Evolutionary conservation across 2,888 invertebrate genomes (phyloP).

Genomic region (Drosophila koepferae): DNA sequence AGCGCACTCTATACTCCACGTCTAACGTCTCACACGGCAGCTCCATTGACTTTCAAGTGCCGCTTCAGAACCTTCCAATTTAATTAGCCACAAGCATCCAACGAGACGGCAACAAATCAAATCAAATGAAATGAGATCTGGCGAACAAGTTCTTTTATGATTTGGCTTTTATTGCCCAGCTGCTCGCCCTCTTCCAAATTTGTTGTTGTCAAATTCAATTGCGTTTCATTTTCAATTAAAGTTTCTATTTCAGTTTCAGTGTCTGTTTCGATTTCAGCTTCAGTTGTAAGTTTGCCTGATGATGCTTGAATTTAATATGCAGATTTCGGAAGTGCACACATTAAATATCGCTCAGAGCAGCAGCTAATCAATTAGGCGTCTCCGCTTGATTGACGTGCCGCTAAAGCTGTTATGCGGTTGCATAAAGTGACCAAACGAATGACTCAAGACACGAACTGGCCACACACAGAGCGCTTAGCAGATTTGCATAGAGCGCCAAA

Average conservation of each 20-base stretch:
- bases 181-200: constrained; percentile 19
- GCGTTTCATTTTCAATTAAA: constrained; percentile 26
- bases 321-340: constrained; percentile 67
- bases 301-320: constrained; percentile 44
- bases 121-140: neutral
- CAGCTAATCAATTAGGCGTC: constrained; percentile 57
- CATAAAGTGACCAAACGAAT: constrained; percentile 50
- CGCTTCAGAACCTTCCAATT: constrained; percentile 61
- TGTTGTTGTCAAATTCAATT: constrained; percentile 33
- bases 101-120: constrained; percentile 7
- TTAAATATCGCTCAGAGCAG: constrained; percentile 12
- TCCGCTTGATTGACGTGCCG: constrained; percentile 62
- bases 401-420: constrained; percentile 29
- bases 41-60: constrained; percentile 72
- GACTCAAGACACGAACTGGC: constrained; percentile 78
- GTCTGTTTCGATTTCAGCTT: constrained; percentile 1
- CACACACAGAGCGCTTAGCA: constrained; percentile 57
- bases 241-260: constrained; percentile 28
- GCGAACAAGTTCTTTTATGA: constrained; percentile 45
- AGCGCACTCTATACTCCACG: constrained; percentile 17
- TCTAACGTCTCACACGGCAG: constrained; percentile 18
- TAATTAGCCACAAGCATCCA: constrained; percentile 70
- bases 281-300: constrained; percentile 21
- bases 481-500: constrained; percentile 57
- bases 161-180: constrained; percentile 16